These are phyloP conservation scores for Pangasius sanitwongsei DNA, from an alignment of 2,797 vertebrate species.

Conservation along the genomic window DNA sequence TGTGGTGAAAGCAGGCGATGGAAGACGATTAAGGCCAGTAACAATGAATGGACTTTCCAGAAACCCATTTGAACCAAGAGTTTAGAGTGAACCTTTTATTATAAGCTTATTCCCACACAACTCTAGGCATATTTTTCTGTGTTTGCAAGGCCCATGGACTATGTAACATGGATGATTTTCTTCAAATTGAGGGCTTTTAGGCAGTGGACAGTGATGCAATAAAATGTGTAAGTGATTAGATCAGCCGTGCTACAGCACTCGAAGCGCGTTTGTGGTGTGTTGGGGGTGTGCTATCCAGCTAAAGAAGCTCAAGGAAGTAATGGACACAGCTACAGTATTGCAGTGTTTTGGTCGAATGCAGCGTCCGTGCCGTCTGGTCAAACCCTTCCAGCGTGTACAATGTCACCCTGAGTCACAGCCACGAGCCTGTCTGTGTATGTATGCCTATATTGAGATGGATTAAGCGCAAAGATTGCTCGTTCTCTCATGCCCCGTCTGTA, in stretches of 20 bases:
- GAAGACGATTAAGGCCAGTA: not conserved
- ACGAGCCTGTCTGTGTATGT: conserved; percentile 73
- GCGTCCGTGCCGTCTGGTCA: conserved; percentile 64
- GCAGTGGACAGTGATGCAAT: conserved; percentile 12
- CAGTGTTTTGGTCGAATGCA: conserved; percentile 76
- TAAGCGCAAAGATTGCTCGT: not conserved
- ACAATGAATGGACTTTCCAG: conserved; percentile 24
- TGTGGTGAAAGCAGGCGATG: conserved; percentile 10
- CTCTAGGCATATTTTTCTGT: not conserved
- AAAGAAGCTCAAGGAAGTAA: conserved; percentile 52
- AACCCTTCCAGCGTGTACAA: conserved; percentile 75
- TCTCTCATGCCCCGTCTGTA: not conserved
- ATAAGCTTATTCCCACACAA: not conserved
- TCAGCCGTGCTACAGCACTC: not conserved
- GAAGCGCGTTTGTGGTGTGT: not conserved
- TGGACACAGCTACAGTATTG: conserved; percentile 74
- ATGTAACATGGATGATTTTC: not conserved
- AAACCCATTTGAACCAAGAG: not conserved
- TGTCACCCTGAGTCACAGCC: conserved; percentile 79
- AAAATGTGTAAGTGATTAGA: conserved; percentile 23
- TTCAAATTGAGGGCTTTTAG: not conserved
- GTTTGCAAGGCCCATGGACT: not conserved
- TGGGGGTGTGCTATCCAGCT: conserved; percentile 4
- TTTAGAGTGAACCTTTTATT: conserved; percentile 17
- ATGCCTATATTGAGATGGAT: conserved; percentile 51